A percentile compares a stretch with the other conserved stretches of the same genome.
Evolutionary conservation across 2,113 vertebrate species (phyloP).

Genomic region (Colaptes auratus): DNA sequence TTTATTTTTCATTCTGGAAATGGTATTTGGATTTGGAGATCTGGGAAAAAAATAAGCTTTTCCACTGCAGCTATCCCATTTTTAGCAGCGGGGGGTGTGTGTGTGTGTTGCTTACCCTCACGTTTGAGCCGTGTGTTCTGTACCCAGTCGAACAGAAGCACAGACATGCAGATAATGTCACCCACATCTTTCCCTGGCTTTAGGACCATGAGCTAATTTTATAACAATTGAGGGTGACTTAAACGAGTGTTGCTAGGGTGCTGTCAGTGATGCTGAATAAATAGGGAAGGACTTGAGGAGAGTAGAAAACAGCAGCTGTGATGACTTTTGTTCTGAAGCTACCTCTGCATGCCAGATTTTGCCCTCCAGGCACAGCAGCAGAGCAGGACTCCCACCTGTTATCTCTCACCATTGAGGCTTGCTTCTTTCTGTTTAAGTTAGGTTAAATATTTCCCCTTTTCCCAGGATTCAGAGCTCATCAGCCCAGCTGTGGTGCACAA

Average conservation of each 20-base stretch:
- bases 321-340: slow-evolving; percentile 65
- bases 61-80: background rate
- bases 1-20: background rate
- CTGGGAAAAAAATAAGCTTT: background rate
- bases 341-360: slow-evolving; percentile 73
- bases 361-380: slow-evolving; percentile 58
- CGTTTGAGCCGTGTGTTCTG: background rate
- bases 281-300: slow-evolving; percentile 68
- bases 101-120: background rate
- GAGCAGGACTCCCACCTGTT: slow-evolving; percentile 73
- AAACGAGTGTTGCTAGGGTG: slow-evolving; percentile 50
- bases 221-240: slow-evolving; percentile 13
- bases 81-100: background rate
- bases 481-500: slow-evolving; percentile 72
- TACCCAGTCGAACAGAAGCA: background rate
- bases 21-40: background rate
- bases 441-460: slow-evolving; percentile 71
- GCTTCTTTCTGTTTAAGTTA: slow-evolving; percentile 65
- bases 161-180: background rate
- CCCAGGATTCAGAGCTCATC: slow-evolving; percentile 75
- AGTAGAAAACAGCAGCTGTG: slow-evolving; percentile 53
- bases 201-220: slow-evolving; percentile 37
- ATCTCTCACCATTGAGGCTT: slow-evolving; percentile 64
- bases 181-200: background rate
- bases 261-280: slow-evolving; percentile 73